Evolutionary conservation across 2,113 vertebrate genomes (phyloP), one percentile per base, ranked within the genome.

Genomic region (Gallinago media): DNA sequence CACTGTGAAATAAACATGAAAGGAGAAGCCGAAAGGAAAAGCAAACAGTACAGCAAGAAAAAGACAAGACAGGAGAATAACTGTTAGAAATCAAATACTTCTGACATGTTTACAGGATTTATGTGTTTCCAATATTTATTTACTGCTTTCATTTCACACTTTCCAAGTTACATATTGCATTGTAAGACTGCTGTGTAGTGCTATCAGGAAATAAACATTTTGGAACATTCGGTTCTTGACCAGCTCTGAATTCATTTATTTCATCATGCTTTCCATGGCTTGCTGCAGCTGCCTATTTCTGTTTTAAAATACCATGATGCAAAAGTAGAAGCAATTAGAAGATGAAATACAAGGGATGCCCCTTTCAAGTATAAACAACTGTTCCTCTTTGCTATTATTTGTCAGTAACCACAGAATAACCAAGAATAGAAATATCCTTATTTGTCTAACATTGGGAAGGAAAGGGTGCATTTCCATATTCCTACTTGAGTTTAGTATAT

Each of bases 71-170:
- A 76, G 67, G 26, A 78, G 86, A 85, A 26, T 82, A 95, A 77
- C 55, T 66, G 79, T 63, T 50, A 61, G 70, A 79, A 92, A 92
- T 70, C 73, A 72, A 76, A 58, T 74, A 63, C 34, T 89, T 88
- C 70, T 94, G 90, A 84, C 29, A 38, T 25, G 32, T 80, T 78
- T 92, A 83, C 61, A 47, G 31, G 65, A 89, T 72, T 78, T 84
- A 72, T 31, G 59, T 9, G 27, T 74, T 88, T 58, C 66, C 59
- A 92, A 3, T 76, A 74, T 74, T 88, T 83, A 85, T 93, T 94
- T 92, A 95, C 68, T 81, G 78, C 36, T 94, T 89, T 87, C 89
- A 92, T 85, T 95, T 97, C 78, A 91, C 78, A 91, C 73, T 80
- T 93, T 92, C 56, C 67, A 73, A 44, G 19, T 85, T 92, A 93